Conservation (phyloP, 2,113 vertebrate species). For the Gasterosteus nipponicus region DNA sequence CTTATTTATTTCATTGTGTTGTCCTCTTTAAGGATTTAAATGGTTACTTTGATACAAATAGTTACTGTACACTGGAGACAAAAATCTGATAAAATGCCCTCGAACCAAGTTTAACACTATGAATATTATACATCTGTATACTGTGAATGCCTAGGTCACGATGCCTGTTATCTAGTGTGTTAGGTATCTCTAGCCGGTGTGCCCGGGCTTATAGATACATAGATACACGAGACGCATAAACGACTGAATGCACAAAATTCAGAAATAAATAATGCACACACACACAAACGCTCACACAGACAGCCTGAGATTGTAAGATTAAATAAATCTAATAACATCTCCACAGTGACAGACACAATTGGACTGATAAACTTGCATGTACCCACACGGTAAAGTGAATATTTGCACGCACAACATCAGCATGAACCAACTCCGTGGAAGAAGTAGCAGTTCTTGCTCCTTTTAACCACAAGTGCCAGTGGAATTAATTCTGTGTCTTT, state of each 20-base stretch:
- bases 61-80: not conserved
- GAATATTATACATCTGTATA: not conserved
- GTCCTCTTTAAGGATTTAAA: no score
- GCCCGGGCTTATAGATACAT: not conserved
- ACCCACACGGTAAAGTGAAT: not conserved
- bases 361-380: not conserved
- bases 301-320: constrained; percentile 15
- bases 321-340: constrained; percentile 19
- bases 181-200: not conserved
- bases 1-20: not conserved
- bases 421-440: not conserved
- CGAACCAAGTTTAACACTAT: not conserved
- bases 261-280: not conserved
- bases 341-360: constrained; percentile 28
- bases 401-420: not conserved
- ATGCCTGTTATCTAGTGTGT: not conserved
- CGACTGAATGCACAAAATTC: constrained; percentile 11
- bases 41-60: not conserved
- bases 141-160: not conserved
- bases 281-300: not conserved
- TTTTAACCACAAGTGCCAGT: not conserved
- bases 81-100: not conserved
- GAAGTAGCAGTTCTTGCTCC: not conserved
- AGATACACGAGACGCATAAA: not conserved
- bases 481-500: not conserved